These are phyloP conservation scores for Cricetomys ansorgei DNA, from an alignment of 2,113 vertebrate genomes.

Conservation along the genomic window DNA sequence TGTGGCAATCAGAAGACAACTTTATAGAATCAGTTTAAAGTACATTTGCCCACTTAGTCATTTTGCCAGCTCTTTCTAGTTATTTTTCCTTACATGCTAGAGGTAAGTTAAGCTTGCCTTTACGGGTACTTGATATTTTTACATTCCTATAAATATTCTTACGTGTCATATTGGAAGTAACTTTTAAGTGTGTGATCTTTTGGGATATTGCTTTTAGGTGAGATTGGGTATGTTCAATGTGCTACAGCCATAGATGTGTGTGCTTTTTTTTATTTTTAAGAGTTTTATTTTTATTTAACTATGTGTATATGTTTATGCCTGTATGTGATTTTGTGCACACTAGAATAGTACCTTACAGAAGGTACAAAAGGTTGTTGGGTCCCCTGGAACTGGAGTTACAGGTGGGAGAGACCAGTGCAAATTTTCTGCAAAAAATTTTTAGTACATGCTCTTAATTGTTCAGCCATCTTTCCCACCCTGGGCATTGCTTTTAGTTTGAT, in stretches of 20 bases:
- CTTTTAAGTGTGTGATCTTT: background rate
- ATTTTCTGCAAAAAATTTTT: background rate
- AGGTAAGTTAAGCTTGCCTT: background rate
- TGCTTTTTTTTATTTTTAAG: background rate
- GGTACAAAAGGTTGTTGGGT: background rate
- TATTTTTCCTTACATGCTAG: background rate
- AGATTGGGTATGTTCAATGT: background rate
- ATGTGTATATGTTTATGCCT: background rate
- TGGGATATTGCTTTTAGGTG: background rate
- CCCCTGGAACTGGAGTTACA: background rate
- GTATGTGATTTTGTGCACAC: background rate
- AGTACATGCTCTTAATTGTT: background rate
- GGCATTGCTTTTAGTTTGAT: background rate
- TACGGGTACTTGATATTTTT: background rate
- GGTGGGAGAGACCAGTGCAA: background rate
- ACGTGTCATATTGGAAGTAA: slow-evolving; percentile 26
- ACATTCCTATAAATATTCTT: background rate
- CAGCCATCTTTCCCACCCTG: background rate
- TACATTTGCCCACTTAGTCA: background rate
- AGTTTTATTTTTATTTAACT: background rate
- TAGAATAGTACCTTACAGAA: background rate
- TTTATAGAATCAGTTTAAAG: background rate
- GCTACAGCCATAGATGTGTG: background rate
- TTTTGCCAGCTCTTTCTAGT: background rate
- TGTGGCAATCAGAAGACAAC: background rate